Evolutionary conservation across 2,888 invertebrate species (phyloP), one percentile per base, ranked within the genome.

Genomic region (Orchestes rusci): DNA sequence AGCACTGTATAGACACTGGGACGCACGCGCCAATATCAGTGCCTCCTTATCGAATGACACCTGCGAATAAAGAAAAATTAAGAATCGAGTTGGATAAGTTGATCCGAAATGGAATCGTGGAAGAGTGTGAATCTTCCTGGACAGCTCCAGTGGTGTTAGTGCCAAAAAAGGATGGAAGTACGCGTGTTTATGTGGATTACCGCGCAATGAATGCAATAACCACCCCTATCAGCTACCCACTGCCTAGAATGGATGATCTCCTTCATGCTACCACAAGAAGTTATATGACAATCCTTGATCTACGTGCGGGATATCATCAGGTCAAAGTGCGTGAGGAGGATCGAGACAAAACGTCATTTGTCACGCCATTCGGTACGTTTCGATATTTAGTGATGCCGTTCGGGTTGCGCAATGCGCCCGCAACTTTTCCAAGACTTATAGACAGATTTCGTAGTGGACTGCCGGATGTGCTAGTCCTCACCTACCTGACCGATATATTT

Each of bases 401-500:
- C 33, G 56, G 57, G 3, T 39, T 59, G 16, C 40, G 52, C 10
- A 59, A 55, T 33, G 53, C 53, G 2, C 53, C 54, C 2, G 51
- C 59, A 4, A 56, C 55, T 2, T 60, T 59, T 34, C 58, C 53
- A 34, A 34, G 56, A 4, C 39, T 54, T 15, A 57, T 57, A 8
- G 56, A 59, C 30, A 31, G 51, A 7, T 53, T 59, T 30, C 32
- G 45, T 19, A 16, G 41, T 17, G 52, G 51, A 16, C 38, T 61
- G 29, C 41, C 58, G 27, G 48, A 54, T 16, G 31, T 56, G 2
- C 37, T 17, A 5, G 18, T 59, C 3, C 37, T 58, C 1, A 53
- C 41, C 1, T 60, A 59, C 36, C 42, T 59, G 4, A 58, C 59
- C 27, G 58, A 61, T 30, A 23, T 59, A 2, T 56, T 60, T 8